Evolutionary conservation across 37 sponge, comb jelly and placozoan species (phyloP).

Genomic region (Dysidea cf. avara): DNA sequence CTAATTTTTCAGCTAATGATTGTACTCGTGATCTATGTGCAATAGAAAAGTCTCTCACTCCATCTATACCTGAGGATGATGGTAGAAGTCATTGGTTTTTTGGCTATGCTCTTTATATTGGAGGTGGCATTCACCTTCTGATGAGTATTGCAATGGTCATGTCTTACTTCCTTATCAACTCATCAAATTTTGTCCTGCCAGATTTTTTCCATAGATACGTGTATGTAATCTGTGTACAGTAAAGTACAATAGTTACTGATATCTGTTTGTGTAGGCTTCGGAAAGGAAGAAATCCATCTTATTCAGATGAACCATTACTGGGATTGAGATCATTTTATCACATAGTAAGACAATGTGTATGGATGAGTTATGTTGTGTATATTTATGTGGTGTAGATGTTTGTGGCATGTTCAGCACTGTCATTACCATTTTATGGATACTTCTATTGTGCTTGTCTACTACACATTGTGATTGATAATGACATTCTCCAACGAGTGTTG

Average conservation of each 20-base stretch:
- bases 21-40: too few species aligned
- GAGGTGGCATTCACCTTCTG: conserved; percentile 52
- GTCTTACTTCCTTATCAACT: conserved; percentile 47
- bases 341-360: too few species aligned
- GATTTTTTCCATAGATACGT: conserved; percentile 10
- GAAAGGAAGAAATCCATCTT: too few species aligned
- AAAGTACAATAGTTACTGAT: too few species aligned
- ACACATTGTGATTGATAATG: conserved; percentile 71
- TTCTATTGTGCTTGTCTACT: conserved; percentile 82
- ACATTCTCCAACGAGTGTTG: conserved; percentile 59
- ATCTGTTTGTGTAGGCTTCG: too few species aligned
- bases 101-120: conserved; percentile 29
- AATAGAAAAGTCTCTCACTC: too few species aligned
- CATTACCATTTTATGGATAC: conserved; percentile 73
- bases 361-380: too few species aligned
- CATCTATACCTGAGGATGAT: too few species aligned
- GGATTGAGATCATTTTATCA: too few species aligned
- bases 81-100: conserved; percentile 23
- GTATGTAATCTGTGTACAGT: too few species aligned
- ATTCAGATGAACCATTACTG: too few species aligned
- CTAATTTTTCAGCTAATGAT: too few species aligned
- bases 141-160: conserved; percentile 33
- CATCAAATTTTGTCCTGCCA: conserved; percentile 42
- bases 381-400: conserved; percentile 16
- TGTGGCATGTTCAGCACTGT: conserved; percentile 52